A percentile compares a stretch with the other conserved stretches of the same genome.
These are phyloP conservation scores for Phocides pigmalion DNA, from an alignment of 1,140 invertebrate genomes.

Conservation along the genomic window DNA sequence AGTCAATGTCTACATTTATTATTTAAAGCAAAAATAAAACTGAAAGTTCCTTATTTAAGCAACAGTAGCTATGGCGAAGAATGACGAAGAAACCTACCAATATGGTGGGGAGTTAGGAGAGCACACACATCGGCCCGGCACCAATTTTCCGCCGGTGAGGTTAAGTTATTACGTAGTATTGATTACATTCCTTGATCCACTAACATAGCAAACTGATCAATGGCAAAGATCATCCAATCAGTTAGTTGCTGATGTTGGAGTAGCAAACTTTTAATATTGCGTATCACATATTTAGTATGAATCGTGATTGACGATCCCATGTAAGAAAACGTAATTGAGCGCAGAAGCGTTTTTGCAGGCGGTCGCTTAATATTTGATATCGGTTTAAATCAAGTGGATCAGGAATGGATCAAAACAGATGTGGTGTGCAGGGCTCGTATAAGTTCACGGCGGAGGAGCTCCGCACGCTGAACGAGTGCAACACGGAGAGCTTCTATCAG, in stretches of 20 bases:
- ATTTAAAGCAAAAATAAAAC: no score
- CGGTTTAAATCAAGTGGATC: neutral
- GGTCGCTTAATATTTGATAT: no score
- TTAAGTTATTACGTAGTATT: constrained; percentile 4
- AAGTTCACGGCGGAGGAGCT: constrained; percentile 87
- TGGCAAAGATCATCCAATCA: no score
- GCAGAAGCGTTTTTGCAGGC: no score
- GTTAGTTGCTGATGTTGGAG: no score
- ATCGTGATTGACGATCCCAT: no score
- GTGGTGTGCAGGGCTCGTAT: constrained; percentile 81
- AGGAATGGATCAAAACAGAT: constrained; percentile 9
- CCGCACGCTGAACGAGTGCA: constrained; percentile 88
- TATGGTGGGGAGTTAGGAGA: constrained; percentile 10
- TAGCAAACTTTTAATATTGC: no score
- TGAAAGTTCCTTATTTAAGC: neutral
- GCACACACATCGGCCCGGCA: neutral
- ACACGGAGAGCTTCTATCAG: constrained; percentile 88
- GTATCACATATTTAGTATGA: no score
- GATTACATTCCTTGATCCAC: constrained; percentile 2
- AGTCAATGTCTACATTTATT: no score
- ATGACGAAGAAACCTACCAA: neutral
- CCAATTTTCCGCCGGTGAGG: constrained; percentile 14
- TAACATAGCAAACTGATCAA: neutral
- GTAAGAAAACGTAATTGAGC: no score
- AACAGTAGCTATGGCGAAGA: constrained; percentile 1